Conservation (phyloP, 2,888 invertebrate genomes). For the Boloria euphrosyne region DNA sequence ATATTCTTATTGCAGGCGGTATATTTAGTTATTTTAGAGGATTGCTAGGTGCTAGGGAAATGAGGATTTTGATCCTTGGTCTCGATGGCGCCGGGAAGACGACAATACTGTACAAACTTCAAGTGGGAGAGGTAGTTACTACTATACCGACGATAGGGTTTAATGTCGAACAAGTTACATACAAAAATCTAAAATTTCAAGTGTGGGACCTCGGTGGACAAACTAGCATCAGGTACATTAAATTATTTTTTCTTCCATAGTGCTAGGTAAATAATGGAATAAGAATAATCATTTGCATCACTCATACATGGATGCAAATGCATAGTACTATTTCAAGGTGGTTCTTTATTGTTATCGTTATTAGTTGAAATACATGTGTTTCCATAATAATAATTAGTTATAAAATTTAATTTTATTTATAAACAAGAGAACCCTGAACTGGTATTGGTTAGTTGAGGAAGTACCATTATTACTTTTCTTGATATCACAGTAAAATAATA, state of each 20-base stretch:
- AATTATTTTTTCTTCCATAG: constrained; percentile 35
- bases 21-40: constrained; percentile 98
- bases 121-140: constrained; percentile 99
- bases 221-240: constrained; percentile 95
- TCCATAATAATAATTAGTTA: too few species aligned
- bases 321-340: too few species aligned
- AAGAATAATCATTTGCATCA: too few species aligned
- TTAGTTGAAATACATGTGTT: too few species aligned
- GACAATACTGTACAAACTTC: constrained; percentile 97
- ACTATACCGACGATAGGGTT: constrained; percentile 99
- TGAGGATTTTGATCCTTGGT: constrained; percentile 98
- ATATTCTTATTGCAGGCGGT: constrained; percentile 87
- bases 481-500: too few species aligned
- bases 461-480: too few species aligned
- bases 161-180: constrained; percentile 99
- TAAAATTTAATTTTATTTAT: too few species aligned
- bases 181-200: constrained; percentile 99
- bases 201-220: constrained; percentile 99
- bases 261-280: not conserved
- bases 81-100: constrained; percentile 99
- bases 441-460: too few species aligned
- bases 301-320: too few species aligned
- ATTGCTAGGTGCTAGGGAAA: constrained; percentile 97
- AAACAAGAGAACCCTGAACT: too few species aligned
- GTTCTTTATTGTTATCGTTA: too few species aligned